phyloP scores from a whole-genome alignment of 2,113 vertebrate genomes.

The Tenrec ecaudatus region DNA sequence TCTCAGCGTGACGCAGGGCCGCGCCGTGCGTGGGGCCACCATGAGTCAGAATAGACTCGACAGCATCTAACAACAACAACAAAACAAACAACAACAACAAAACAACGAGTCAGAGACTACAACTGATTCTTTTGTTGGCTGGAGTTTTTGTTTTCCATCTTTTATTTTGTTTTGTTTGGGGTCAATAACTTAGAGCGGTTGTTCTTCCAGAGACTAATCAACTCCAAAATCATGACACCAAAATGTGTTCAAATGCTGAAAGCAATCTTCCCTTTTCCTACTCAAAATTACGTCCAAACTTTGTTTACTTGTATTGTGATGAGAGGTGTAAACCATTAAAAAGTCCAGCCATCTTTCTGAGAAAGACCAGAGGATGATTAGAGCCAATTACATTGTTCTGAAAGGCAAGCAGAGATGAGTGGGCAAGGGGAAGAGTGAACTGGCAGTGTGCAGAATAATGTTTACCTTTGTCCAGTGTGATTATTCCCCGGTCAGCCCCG shows the following conservation, averaged over 20 bases:
- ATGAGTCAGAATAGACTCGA: too few relatives aligned
- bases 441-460: neutral
- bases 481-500: neutral
- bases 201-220: slow-evolving; percentile 16
- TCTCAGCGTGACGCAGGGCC: too few relatives aligned
- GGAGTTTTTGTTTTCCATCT: neutral
- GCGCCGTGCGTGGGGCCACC: too few relatives aligned
- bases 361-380: neutral
- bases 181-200: neutral
- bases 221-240: neutral
- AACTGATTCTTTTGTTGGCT: neutral
- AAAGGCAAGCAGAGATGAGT: neutral
- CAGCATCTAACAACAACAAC: too few relatives aligned
- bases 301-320: neutral
- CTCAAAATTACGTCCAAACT: neutral
- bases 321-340: neutral
- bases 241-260: slow-evolving; percentile 15
- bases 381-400: neutral
- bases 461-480: neutral
- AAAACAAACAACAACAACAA: too few relatives aligned
- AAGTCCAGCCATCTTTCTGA: neutral
- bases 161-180: neutral
- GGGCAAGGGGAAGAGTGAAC: neutral
- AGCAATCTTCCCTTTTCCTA: neutral
- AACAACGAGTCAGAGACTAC: neutral